Evolutionary conservation across 2,113 vertebrate species (phyloP).

Genomic region (Oplegnathus fasciatus): DNA sequence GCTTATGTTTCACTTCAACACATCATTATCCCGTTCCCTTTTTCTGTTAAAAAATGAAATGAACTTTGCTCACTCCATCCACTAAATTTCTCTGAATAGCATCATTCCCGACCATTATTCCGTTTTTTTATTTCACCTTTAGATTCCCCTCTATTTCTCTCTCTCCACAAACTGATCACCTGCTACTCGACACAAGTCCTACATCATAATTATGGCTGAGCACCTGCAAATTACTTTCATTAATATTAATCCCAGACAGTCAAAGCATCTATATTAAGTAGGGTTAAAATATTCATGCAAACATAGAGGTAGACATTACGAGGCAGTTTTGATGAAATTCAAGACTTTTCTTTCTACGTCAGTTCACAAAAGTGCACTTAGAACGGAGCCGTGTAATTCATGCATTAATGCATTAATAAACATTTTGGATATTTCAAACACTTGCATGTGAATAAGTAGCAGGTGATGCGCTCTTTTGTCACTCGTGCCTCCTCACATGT

Average conservation of each 20-base stretch:
- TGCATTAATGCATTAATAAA: slow-evolving; percentile 10
- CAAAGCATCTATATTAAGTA: slow-evolving; percentile 63
- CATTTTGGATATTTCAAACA: not conserved
- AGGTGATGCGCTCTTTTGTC: not conserved
- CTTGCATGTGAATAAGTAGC: not conserved
- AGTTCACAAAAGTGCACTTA: not conserved
- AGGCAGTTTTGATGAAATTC: not conserved
- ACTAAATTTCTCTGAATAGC: slow-evolving; percentile 29
- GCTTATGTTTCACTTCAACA: slow-evolving; percentile 56
- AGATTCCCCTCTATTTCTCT: slow-evolving; percentile 39
- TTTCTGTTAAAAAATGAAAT: slow-evolving; percentile 27
- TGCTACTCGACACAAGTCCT: slow-evolving; percentile 57
- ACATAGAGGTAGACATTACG: slow-evolving; percentile 20
- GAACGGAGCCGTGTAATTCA: not conserved
- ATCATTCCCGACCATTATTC: slow-evolving; percentile 38
- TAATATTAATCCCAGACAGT: slow-evolving; percentile 71
- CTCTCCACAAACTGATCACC: slow-evolving; percentile 56
- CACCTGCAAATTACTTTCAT: slow-evolving; percentile 73
- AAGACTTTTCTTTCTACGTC: not conserved
- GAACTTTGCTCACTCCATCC: slow-evolving; percentile 36
- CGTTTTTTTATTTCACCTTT: slow-evolving; percentile 45
- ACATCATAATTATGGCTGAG: slow-evolving; percentile 74
- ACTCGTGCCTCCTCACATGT: not conserved
- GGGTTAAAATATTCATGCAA: slow-evolving; percentile 68
- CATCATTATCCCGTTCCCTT: slow-evolving; percentile 44